Evolutionary conservation across 2,113 vertebrate genomes (phyloP).

Genomic region (Cnemophilus loriae): DNA sequence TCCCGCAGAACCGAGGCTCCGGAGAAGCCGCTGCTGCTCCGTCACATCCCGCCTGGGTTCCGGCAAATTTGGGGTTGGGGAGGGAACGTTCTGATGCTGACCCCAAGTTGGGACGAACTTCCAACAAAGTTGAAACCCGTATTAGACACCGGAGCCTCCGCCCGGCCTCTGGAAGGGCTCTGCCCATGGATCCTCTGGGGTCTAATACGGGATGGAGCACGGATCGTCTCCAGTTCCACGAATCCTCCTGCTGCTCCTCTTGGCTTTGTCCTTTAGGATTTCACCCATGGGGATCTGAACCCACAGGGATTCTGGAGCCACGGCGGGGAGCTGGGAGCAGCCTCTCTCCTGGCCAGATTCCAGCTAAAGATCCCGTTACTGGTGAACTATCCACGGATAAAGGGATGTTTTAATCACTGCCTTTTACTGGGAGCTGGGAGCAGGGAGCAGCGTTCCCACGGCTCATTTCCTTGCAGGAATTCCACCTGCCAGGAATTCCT

Average conservation of each 20-base stretch:
- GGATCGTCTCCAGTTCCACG: accelerated
- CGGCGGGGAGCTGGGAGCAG: background rate
- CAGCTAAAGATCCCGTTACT: background rate
- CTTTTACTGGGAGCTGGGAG: background rate
- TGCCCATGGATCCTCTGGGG: background rate
- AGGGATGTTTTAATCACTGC: background rate
- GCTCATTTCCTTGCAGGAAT: background rate
- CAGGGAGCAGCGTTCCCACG: background rate
- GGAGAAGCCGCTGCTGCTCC: too few species aligned
- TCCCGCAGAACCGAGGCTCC: accelerated
- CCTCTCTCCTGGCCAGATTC: background rate
- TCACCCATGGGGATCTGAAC: accelerated
- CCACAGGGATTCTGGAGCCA: background rate
- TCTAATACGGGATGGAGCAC: accelerated
- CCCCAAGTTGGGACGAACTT: accelerated
- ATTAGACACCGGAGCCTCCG: accelerated
- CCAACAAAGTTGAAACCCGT: accelerated
- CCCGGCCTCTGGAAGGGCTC: accelerated
- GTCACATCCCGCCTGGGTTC: accelerated
- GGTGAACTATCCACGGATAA: conserved; percentile 36
- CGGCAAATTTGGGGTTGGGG: too few species aligned
- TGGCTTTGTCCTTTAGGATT: background rate
- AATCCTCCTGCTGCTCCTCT: background rate
- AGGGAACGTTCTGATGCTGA: accelerated
- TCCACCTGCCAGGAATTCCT: accelerated